These are phyloP conservation scores for Tethea ocularis DNA, from an alignment of 2,888 invertebrate species.

Conservation along the genomic window DNA sequence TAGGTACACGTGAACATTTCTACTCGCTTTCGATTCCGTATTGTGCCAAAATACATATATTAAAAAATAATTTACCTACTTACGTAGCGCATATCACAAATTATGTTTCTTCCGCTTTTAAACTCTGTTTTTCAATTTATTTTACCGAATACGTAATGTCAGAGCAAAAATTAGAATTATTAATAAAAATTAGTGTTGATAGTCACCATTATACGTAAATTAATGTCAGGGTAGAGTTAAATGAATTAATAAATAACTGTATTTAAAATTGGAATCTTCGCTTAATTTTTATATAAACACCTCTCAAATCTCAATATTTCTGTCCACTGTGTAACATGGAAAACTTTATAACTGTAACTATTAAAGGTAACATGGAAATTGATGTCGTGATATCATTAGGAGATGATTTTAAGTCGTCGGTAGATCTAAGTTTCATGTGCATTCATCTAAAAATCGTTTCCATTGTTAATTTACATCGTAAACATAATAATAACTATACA, in stretches of 20 bases:
- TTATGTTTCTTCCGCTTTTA: constrained; percentile 42
- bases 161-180: constrained; percentile 71
- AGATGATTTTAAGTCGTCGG: constrained; percentile 47
- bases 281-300: constrained; percentile 74
- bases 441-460: constrained; percentile 3
- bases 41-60: constrained; percentile 78
- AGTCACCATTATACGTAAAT: constrained; percentile 94
- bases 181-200: constrained; percentile 72
- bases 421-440: constrained; percentile 46
- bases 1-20: constrained; percentile 28
- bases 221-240: constrained; percentile 91
- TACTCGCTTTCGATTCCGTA: constrained; percentile 65
- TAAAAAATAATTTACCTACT: constrained; percentile 46
- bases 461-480: not conserved
- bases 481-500: not conserved
- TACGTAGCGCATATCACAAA: constrained; percentile 32
- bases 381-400: constrained; percentile 73
- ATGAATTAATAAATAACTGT: constrained; percentile 70
- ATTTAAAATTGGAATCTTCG: constrained; percentile 64
- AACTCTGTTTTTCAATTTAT: constrained; percentile 37
- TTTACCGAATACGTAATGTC: constrained; percentile 69
- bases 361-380: constrained; percentile 46
- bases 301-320: constrained; percentile 67
- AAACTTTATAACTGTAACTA: constrained; percentile 43
- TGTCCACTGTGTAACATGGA: constrained; percentile 72